Conservation (phyloP, 1,140 invertebrate genomes). For the Glossosoma conforme region DNA sequence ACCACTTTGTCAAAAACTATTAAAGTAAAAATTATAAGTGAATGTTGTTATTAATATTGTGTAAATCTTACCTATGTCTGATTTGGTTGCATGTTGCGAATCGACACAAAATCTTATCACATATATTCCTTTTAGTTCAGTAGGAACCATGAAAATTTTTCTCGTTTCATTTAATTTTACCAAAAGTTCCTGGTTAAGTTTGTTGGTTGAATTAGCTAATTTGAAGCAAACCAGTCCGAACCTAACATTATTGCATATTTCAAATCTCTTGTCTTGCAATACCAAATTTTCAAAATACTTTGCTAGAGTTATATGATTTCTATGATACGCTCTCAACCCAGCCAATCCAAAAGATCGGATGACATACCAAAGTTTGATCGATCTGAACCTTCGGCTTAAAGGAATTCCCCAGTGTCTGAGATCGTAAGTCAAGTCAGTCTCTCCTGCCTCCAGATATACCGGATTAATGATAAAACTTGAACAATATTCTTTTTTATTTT, state of each 20-base stretch:
- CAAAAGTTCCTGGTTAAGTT: conserved; percentile 73
- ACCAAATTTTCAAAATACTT: conserved; percentile 79
- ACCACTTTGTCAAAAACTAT: too few species aligned
- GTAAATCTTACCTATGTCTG: conserved; percentile 57
- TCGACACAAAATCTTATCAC: conserved; percentile 81
- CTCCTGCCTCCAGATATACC: conserved; percentile 72
- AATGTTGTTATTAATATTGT: too few species aligned
- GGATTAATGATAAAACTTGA: conserved; percentile 88
- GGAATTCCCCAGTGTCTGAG: conserved; percentile 90
- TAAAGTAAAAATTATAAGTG: too few species aligned
- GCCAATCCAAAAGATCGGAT: conserved; percentile 77
- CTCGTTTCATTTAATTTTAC: conserved; percentile 84
- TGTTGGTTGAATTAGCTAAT: conserved; percentile 60
- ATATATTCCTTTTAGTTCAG: conserved; percentile 71
- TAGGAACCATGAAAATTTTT: conserved; percentile 86
- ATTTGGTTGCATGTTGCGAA: conserved; percentile 69
- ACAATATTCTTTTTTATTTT: conserved; percentile 73
- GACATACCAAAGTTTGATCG: conserved; percentile 87
- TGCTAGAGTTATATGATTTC: conserved; percentile 83
- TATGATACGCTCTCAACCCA: conserved; percentile 77
- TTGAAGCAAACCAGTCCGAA: conserved; percentile 69
- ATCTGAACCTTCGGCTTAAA: conserved; percentile 76
- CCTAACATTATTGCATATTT: conserved; percentile 77
- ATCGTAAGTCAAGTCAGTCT: conserved; percentile 74
- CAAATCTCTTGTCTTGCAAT: conserved; percentile 70